A percentile compares a stretch with the other conserved stretches of the same genome.
Evolutionary conservation across 2,888 invertebrate genomes (phyloP).

Genomic region (Poecilus cupreus): DNA sequence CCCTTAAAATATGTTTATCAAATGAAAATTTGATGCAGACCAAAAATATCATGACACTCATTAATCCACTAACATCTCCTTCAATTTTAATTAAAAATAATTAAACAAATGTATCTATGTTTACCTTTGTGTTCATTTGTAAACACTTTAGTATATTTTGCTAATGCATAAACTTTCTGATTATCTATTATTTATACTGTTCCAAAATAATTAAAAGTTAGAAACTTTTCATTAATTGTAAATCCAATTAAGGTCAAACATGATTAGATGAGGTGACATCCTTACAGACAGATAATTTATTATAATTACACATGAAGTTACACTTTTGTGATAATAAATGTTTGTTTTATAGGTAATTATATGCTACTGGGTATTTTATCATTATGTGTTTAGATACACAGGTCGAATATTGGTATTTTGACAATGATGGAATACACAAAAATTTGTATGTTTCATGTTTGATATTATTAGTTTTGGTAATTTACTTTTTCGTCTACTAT

Average conservation of each 20-base stretch:
- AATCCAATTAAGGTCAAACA: not conserved
- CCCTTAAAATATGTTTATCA: too few relatives aligned
- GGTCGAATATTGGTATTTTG: not conserved
- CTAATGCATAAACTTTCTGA: too few relatives aligned
- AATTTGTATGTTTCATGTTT: not conserved
- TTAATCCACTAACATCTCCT: too few relatives aligned
- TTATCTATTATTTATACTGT: too few relatives aligned
- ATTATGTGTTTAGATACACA: not conserved
- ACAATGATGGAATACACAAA: conserved; percentile 7
- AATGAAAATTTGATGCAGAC: too few relatives aligned
- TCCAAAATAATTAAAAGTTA: too few relatives aligned
- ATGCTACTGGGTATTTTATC: not conserved
- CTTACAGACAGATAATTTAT: not conserved
- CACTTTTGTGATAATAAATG: not conserved
- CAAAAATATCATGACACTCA: too few relatives aligned
- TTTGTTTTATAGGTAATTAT: not conserved
- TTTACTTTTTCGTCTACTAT: not conserved
- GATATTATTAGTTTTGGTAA: not conserved
- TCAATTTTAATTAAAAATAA: too few relatives aligned
- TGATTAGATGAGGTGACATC: not conserved
- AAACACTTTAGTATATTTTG: too few relatives aligned
- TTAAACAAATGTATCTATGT: too few relatives aligned
- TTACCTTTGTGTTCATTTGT: too few relatives aligned
- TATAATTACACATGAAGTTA: not conserved
- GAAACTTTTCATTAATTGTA: too few relatives aligned